These are phyloP conservation scores for Lycocerus yunnanus DNA, from an alignment of 2,888 invertebrate genomes.

Conservation along the genomic window DNA sequence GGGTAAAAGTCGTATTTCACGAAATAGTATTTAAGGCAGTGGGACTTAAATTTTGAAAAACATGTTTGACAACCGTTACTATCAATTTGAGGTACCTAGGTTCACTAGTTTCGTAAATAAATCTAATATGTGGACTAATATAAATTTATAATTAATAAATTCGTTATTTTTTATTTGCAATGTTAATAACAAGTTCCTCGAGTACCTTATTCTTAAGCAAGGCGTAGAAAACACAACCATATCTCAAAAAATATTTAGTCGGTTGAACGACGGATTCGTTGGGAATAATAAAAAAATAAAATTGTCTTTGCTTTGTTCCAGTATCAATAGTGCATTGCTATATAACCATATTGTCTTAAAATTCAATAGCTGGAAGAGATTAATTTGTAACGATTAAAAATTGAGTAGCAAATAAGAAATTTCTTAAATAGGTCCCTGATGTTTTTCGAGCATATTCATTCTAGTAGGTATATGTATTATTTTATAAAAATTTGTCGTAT, in stretches of 20 bases:
- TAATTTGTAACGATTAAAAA: conserved; percentile 15
- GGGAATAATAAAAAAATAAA: conserved; percentile 1
- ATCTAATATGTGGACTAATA: not conserved
- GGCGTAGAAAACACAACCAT: not conserved
- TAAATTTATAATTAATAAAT: not conserved
- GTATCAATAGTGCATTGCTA: not conserved
- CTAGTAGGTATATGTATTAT: conserved; percentile 8
- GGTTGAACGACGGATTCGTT: not conserved
- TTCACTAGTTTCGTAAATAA: not conserved
- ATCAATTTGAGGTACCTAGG: conserved; percentile 1
- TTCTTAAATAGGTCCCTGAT: conserved; percentile 23
- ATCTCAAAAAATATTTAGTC: not conserved
- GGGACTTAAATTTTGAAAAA: not conserved
- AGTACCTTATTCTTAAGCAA: not conserved
- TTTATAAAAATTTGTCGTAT: conserved; percentile 18
- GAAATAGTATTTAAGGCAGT: not conserved
- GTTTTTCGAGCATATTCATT: conserved; percentile 14
- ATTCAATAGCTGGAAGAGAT: conserved; percentile 12
- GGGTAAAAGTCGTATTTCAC: not conserved
- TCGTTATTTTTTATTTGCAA: conserved; percentile 1
- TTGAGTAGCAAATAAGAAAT: conserved; percentile 5
- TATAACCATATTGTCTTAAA: not conserved
- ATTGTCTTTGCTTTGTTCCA: not conserved
- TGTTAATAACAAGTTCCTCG: not conserved
- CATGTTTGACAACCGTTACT: not conserved